These are phyloP conservation scores for Ladona fulva DNA, from an alignment of 1,140 invertebrate genomes.

Conservation along the genomic window DNA sequence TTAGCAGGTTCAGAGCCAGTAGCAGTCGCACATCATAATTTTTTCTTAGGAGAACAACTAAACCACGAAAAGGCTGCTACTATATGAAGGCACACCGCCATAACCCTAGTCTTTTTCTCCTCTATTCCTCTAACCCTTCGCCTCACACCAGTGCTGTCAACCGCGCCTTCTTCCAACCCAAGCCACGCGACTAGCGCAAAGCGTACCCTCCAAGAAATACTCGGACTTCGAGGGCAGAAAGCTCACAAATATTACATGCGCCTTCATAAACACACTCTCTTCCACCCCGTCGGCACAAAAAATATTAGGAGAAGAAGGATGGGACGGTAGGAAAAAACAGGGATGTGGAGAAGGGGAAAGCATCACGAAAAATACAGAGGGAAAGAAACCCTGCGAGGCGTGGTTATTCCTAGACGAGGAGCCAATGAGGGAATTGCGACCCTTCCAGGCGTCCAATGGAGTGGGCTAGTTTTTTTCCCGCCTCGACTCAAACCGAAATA, in stretches of 20 bases:
- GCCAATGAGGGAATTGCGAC: neutral
- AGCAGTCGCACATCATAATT: no score
- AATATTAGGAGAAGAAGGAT: neutral
- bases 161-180: no score
- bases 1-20: no score
- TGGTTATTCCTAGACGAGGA: neutral
- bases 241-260: conserved; percentile 4
- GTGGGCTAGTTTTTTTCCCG: neutral
- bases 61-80: no score
- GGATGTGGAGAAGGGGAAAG: neutral
- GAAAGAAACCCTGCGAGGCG: neutral
- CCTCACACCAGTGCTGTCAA: no score
- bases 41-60: no score
- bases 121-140: no score
- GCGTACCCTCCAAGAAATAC: neutral
- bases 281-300: neutral
- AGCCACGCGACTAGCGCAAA: neutral
- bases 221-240: neutral
- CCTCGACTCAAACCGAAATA: neutral
- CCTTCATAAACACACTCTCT: neutral
- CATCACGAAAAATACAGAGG: neutral
- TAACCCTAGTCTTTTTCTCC: no score
- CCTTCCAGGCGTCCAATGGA: neutral
- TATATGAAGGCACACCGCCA: no score
- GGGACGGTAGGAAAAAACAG: neutral